These are phyloP conservation scores for Jacana jacana DNA, from an alignment of 2,113 vertebrate genomes.

Conservation along the genomic window DNA sequence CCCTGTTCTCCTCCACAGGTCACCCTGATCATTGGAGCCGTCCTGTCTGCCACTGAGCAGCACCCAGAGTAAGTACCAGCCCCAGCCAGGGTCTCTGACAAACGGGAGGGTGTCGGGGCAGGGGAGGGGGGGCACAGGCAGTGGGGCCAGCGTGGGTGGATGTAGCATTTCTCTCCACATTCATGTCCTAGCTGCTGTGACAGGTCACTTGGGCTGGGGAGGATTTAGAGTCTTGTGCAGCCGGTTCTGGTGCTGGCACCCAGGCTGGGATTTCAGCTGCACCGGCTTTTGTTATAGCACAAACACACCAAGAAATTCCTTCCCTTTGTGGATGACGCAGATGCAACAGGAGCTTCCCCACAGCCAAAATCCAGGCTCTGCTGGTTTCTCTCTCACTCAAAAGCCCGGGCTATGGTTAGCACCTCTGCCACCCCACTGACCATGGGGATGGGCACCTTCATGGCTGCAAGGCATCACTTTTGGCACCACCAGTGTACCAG, in stretches of 20 bases:
- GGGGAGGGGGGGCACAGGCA: accelerated
- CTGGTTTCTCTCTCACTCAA: background rate
- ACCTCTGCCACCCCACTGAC: background rate
- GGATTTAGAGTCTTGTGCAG: background rate
- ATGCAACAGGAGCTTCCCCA: accelerated
- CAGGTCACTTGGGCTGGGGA: background rate
- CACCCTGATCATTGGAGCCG: background rate
- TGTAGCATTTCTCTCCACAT: accelerated
- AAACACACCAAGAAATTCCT: background rate
- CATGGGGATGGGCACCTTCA: background rate
- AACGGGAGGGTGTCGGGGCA: accelerated
- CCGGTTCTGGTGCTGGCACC: background rate
- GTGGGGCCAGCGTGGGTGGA: accelerated
- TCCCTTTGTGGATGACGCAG: background rate
- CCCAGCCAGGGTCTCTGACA: background rate
- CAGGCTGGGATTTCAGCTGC: background rate
- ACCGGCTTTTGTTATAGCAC: background rate
- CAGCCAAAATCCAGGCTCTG: background rate
- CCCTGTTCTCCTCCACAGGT: background rate
- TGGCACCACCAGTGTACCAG: accelerated
- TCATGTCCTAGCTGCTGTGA: accelerated
- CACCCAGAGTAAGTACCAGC: background rate
- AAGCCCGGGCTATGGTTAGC: accelerated
- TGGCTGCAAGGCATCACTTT: background rate
- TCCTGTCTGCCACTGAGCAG: background rate